Percentiles rank a stretch among this genome's conserved stretches.
Conservation (phyloP, 2,113 vertebrate genomes). For the Pygoscelis adeliae region DNA sequence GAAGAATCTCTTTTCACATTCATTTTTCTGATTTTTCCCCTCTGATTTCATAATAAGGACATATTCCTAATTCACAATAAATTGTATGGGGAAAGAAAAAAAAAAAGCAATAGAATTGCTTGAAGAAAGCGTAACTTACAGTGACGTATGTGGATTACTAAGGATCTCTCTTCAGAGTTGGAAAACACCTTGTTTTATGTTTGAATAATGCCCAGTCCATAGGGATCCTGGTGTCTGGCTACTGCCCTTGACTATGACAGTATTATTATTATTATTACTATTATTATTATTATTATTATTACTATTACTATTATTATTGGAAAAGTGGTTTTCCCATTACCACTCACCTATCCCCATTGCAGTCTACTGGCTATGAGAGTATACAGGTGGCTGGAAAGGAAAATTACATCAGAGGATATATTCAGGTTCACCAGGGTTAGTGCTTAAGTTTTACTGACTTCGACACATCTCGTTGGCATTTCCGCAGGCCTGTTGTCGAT, state of each 20-base stretch:
- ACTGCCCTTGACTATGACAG: no score
- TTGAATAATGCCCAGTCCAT: not conserved
- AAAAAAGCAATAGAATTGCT: not conserved
- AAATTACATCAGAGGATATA: not conserved
- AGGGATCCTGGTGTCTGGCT: not conserved
- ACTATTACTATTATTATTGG: not conserved
- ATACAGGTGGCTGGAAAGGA: not conserved
- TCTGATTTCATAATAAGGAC: not conserved
- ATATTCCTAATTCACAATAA: not conserved
- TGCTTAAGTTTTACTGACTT: constrained; percentile 73
- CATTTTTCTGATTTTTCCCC: not conserved
- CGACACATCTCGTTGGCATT: constrained; percentile 88
- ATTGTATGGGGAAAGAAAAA: not conserved
- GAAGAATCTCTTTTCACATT: not conserved
- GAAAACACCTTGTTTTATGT: not conserved
- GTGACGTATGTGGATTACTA: not conserved
- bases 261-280: no score
- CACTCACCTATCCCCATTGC: not conserved
- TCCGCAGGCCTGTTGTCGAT: constrained; percentile 83
- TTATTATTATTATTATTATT: not conserved
- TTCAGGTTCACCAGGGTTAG: not conserved
- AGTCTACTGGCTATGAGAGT: not conserved
- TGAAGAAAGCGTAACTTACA: not conserved
- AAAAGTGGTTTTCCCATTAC: not conserved
- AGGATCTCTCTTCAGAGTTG: not conserved